Evolutionary conservation across 2,113 vertebrate genomes (phyloP), one percentile per base, ranked within the genome.

Genomic region (Nibea albiflora): DNA sequence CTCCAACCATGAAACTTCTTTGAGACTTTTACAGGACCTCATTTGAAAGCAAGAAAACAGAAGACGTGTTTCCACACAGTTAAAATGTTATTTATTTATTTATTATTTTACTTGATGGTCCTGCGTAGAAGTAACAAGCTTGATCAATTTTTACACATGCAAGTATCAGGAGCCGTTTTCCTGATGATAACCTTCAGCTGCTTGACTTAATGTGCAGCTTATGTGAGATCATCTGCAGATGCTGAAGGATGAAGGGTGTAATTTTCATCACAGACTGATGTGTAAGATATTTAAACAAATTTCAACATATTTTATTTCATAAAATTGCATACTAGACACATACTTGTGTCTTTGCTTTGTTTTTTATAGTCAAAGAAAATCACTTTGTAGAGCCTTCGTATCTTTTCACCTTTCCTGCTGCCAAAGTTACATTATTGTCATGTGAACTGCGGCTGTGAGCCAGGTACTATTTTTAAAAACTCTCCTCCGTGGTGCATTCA

Each of bases 371-470:
- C 1, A 73, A 57, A 8, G 42, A 42, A 46, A 22, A 63, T 63
- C 35, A 14, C 14, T 50, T 17, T 26, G 15, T n/a, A 60, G 10
- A 49, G 24, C 53, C 20, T 42, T 28, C 9, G 35, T 54, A 47
- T 63, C 16, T 31, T 44, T 28, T 71, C 26, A 72, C n/a, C 28
- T 72, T 60, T 22, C 63, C 61, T 5, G 19, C 63, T 63, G n/a
- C 20, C 16, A 26, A 47, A 75, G 60, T 75, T 46, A 58, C 15
- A 56, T 56, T 47, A 10, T 26, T 73, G 46, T 61, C 60, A 61
- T 62, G 71, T 68, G 72, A 76, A 62, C 53, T 72, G 80, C 76
- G 66, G 75, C 56, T 67, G 54, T 61, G 79, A 78, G 47, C 52
- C 2, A 70, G 35, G 24, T 47, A 35, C 71, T 71, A 76, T 80